A percentile compares a stretch with the other conserved stretches of the same genome.
Conservation (phyloP, 2,113 vertebrate species). For the Microcebus lehilahytsara region DNA sequence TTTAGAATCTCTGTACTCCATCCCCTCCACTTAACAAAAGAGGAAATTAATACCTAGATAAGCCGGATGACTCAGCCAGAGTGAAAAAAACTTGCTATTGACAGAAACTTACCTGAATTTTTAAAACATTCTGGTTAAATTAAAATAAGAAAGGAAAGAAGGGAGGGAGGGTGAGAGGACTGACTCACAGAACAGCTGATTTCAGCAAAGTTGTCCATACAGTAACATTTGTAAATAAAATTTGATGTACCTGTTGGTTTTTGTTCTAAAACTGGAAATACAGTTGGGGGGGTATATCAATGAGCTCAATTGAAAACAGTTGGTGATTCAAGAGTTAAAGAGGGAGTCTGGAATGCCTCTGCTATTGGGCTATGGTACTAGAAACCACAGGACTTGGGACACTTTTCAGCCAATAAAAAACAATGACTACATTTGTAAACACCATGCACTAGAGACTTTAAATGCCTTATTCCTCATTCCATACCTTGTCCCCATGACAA, state of each 20-base stretch:
- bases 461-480: neutral
- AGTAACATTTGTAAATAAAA: conserved; percentile 22
- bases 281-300: neutral
- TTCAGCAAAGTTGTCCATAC: neutral
- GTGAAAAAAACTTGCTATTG: neutral
- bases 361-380: neutral
- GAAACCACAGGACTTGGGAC: neutral
- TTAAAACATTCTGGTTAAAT: neutral
- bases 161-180: rapidly evolving
- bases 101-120: neutral
- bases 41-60: neutral
- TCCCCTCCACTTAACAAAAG: neutral
- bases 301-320: neutral
- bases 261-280: neutral
- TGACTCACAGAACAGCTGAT: neutral
- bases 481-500: neutral
- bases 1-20: neutral
- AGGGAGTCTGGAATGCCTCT: neutral
- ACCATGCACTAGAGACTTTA: neutral
- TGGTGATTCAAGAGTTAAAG: conserved; percentile 36
- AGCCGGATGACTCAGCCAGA: neutral
- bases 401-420: neutral
- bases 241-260: neutral
- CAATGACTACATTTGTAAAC: neutral
- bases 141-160: neutral